Evolutionary conservation across 1,140 invertebrate genomes (phyloP), one percentile per base, ranked within the genome.

Genomic region (fruit fly (Drosophila melanogaster)): DNA sequence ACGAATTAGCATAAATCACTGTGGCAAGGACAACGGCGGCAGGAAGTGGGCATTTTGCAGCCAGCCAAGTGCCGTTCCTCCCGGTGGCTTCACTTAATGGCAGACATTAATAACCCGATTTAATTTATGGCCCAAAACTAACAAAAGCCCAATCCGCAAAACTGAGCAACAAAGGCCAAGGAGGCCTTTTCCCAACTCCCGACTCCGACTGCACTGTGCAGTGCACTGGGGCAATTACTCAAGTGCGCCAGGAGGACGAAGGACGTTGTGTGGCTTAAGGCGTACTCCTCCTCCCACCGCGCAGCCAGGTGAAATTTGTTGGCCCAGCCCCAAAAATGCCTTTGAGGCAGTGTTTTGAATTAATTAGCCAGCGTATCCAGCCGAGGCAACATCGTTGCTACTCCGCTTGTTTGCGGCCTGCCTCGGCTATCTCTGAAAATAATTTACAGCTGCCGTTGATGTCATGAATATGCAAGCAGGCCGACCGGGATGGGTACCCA

Each of bases 61-160:
- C 11, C 62, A 72, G 69, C 38, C 41, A 61, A 44, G 49, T 35
- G 38, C 8, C 15, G 12, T 40, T 65, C 46, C 43, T 43, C 49
- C 71, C 71, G 81, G 75, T 86, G 79, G 83, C 83, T 86, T 87
- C 83, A 86, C 84, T 87, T 87, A 89, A 89, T 89, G 84, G 79
- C 72, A 83, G 80, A 89, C 84, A 89, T 89, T 89, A 89, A 89
- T 89, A 89, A 89, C 84, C 60, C 81, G 77, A 89, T 89, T 89
- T 89, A 89, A 89, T 89, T 89, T 89, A 89, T 89, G 84, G 71
- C 76, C 84, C 64, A 77, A 80, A 83, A 79, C 85, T 89, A 89
- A 89, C 84, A 79, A 84, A 84, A 79, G 84, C 76, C 79, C 75
- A 74, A 58, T 67, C 55, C 57, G 77, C 66, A 77, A 70, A 74